Evolutionary conservation across 2,113 vertebrate species (phyloP).

Genomic region (Cyprinus carpio): DNA sequence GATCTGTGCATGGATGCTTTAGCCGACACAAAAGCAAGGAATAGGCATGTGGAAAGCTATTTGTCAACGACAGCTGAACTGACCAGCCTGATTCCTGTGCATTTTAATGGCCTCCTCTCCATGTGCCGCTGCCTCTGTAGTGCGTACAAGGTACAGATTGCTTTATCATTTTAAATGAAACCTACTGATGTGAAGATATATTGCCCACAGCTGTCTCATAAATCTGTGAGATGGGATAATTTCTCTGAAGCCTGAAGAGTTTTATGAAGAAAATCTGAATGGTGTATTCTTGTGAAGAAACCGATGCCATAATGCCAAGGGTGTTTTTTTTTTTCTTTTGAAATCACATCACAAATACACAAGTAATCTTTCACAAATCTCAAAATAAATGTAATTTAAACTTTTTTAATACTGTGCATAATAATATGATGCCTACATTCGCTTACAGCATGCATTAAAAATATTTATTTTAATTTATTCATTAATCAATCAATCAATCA

Average conservation of each 20-base stretch:
- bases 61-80: slow-evolving; percentile 58
- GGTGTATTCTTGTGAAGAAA: slow-evolving; percentile 1
- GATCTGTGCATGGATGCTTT: slow-evolving; percentile 29
- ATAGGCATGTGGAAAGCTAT: slow-evolving; percentile 51
- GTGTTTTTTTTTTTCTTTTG: background rate
- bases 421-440: too few relatives aligned
- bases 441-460: too few relatives aligned
- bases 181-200: slow-evolving; percentile 42
- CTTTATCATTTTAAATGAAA: slow-evolving; percentile 42
- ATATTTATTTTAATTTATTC: too few relatives aligned
- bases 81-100: slow-evolving; percentile 42
- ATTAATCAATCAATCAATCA: too few relatives aligned
- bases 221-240: slow-evolving; percentile 18
- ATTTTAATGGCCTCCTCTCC: slow-evolving; percentile 45
- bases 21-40: slow-evolving; percentile 46
- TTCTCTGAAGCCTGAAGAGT: slow-evolving; percentile 4
- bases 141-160: slow-evolving; percentile 11
- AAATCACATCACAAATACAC: background rate
- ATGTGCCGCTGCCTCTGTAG: background rate
- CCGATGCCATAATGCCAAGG: background rate
- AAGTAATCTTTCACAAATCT: background rate
- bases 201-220: slow-evolving; percentile 29
- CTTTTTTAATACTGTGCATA: too few relatives aligned
- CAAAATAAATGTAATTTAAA: background rate
- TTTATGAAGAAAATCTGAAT: slow-evolving; percentile 24